Evolutionary conservation across 2,888 invertebrate genomes (phyloP).

Genomic region (Pseudococcus jackbeardsleyi): DNA sequence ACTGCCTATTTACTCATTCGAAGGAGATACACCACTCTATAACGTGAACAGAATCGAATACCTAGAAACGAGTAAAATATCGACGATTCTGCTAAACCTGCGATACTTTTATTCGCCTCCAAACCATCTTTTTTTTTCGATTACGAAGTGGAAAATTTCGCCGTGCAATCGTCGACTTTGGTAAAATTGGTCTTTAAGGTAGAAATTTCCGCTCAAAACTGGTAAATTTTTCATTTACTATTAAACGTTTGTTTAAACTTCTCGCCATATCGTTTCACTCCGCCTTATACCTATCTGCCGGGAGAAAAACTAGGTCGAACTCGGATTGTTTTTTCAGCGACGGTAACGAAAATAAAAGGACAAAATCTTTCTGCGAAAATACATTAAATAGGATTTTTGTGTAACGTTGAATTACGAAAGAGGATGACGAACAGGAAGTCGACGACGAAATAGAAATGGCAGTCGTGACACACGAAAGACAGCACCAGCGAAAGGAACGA

Average conservation of each 20-base stretch:
- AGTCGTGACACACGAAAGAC: conserved; percentile 14
- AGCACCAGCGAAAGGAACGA: neutral
- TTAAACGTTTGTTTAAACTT: conserved; percentile 6
- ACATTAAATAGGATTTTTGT: conserved; percentile 38
- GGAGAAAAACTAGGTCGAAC: conserved; percentile 5
- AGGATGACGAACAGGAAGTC: conserved; percentile 27
- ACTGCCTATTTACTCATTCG: too few relatives aligned
- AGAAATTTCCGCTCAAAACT: neutral
- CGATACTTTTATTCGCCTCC: neutral
- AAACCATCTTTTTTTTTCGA: neutral
- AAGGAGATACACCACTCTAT: too few relatives aligned
- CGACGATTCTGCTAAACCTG: neutral
- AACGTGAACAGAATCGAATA: too few relatives aligned
- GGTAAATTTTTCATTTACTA: conserved; percentile 8
- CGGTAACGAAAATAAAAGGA: conserved; percentile 18
- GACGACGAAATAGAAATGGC: conserved; percentile 41
- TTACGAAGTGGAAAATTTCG: neutral
- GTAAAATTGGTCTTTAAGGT: neutral
- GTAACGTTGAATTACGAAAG: conserved; percentile 40
- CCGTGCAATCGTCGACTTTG: neutral
- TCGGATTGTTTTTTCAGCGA: conserved; percentile 21
- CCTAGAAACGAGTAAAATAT: too few relatives aligned
- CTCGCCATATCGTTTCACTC: neutral
- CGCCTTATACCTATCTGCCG: neutral
- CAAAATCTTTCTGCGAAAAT: conserved; percentile 33